Evolutionary conservation across 2,113 vertebrate genomes (phyloP), one percentile per base, ranked within the genome.

Genomic region (Sapayoa aenigma): DNA sequence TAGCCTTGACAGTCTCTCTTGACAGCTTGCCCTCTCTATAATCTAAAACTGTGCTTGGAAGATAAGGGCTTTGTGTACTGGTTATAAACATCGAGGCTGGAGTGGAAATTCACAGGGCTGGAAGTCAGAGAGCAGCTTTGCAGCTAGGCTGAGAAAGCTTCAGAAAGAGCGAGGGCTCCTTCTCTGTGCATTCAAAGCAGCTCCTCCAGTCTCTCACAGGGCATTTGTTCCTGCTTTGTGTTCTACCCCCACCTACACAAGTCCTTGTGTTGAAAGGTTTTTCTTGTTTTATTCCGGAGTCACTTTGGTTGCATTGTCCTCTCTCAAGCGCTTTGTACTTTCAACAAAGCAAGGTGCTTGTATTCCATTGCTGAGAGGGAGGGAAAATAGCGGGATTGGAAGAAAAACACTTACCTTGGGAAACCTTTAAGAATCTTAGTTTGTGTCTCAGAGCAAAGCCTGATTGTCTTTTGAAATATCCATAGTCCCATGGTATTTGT

Each of bases 21-120:
- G 94, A 93, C 73, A 47, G 68, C 11, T 9, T 75, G 90, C 76
- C 85, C 90, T 84, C 92, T 86, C 79, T 86, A 14, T 88, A 90
- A 95, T 94, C 85, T 84, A 93, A 93, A 94, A 88, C 94, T 95
- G 92, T 84, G 56, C 92, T 92, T 65, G 90, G 79, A 76, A 96
- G 95, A 96, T 93, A 97, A 95, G 88, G 82, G 83, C 79, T 94
- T 93, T 93, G 72, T 90, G 75, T 90, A 65, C 88, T 72, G 73
- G 55, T 71, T 96, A 77, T 78, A 94, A 97, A 92, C 94, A 96
- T 90, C 31, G n/a, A 92, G 68, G 79, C 76, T 90, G 75, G 72
- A 90, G 79, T 94, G 88, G 76, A 94, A 96, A 94, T 93, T 89
- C 92, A 56, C 85, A 53, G 72, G 72, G 65, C 47, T 94, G 52